A percentile compares a stretch with the other conserved stretches of the same genome.
Conservation (phyloP, 1,140 invertebrate genomes). For the Drosophila kanapiae region DNA sequence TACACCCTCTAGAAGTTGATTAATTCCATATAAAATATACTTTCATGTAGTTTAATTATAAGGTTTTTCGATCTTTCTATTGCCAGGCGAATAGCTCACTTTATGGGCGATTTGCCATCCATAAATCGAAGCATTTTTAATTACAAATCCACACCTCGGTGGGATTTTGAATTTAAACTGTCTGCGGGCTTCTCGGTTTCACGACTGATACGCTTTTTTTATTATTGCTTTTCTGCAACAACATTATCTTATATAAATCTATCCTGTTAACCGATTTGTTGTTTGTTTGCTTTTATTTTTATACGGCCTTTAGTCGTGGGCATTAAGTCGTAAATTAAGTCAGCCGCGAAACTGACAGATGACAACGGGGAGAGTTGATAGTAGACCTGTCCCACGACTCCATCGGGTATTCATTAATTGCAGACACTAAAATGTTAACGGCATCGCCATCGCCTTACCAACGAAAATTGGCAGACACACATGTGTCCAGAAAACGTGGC, state of each 20-base stretch:
- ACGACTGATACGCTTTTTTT: conserved; percentile 5
- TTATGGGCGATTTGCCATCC: background rate
- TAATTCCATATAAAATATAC: background rate
- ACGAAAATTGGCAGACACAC: conserved; percentile 19
- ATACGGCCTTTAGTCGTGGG: conserved; percentile 30
- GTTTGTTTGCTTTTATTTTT: conserved; percentile 16
- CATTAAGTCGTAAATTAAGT: conserved; percentile 46
- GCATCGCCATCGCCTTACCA: conserved; percentile 10
- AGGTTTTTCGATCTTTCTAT: background rate
- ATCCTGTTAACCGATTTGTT: conserved; percentile 30
- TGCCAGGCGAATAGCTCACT: background rate
- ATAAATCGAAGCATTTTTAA: conserved; percentile 27
- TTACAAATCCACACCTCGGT: conserved; percentile 27
- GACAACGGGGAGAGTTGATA: conserved; percentile 27
- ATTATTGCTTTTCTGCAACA: background rate
- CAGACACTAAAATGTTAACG: conserved; percentile 41
- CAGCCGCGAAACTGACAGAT: conserved; percentile 38
- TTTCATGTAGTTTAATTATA: background rate
- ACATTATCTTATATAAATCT: conserved; percentile 49
- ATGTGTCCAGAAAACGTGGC: conserved; percentile 12
- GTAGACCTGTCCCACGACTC: conserved; percentile 32
- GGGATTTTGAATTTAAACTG: conserved; percentile 27
- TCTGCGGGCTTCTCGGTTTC: conserved; percentile 25
- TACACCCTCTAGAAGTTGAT: background rate
- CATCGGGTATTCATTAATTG: conserved; percentile 32